Base-by-base conservation (phyloP, 2,888 invertebrate genomes). In the Spodoptera picta region DNA sequence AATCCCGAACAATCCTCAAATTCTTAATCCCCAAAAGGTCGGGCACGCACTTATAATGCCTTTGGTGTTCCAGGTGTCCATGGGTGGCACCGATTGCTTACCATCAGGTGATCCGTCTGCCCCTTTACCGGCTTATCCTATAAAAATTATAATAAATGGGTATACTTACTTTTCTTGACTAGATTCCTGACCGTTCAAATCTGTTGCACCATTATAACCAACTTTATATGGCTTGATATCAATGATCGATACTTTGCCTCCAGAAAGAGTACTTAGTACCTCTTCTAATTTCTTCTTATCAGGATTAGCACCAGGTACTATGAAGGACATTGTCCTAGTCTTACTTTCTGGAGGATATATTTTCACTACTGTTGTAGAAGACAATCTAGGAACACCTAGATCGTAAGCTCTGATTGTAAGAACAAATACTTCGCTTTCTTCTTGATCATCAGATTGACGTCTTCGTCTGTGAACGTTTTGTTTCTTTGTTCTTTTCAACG, bases 371-470 rank as follows among this genome's bases (percentile, higher is more conserved):
- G 97, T 96, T 43, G 96, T 96, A 19, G 97, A 96, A 73, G 95
- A 97, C 62, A 96, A 92, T 84, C 97, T 96, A 2, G 98, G 98
- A 1, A 97, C 96, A 0, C 98, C 98, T 69, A 97, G 95, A 90
- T 98, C 98, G 84, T 97, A 98, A 2, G 98, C 98, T 83, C 97
- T 95, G 12, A 97, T 96, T 58, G 95, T 97, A 6, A 98, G 88
- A n/a, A 96, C 95, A 74, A 96, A 96, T 14, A 96, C 92, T 81
- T 95, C 94, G 73, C 91, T 94, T 71, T 95, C 95, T 69, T 90
- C 84, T 56, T 93, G 87, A 36, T 79, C 75, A 50, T 93, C 90
- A 58, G 90, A 90, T 68, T 95, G 95, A 11, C 96, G 92, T 88
- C 93, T 95, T 79, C 85, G 88, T 81, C 95, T 87, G 63, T 88